Evolutionary conservation across 92 coral and sea anemone species (phyloP).

Genomic region (Epizoanthus fatuus): DNA sequence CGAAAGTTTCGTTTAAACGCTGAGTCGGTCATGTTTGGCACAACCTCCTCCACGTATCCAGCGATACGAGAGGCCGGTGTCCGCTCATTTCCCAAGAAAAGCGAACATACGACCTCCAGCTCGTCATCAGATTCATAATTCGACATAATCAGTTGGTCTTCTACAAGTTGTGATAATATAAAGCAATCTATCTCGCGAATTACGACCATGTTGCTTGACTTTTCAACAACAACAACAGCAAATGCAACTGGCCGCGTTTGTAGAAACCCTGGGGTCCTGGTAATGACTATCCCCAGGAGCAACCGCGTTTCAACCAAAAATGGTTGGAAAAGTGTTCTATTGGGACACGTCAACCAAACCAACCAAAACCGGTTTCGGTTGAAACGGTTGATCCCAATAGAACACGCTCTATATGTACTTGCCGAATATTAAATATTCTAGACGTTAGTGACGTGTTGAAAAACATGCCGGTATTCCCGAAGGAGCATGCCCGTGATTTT

Average conservation of each 20-base stretch:
- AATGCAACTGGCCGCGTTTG: not conserved
- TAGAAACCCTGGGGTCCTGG: not conserved
- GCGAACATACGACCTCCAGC: not conserved
- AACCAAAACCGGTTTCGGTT: too few relatives aligned
- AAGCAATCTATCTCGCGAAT: not conserved
- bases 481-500: too few relatives aligned
- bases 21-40: not conserved
- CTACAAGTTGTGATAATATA: not conserved
- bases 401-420: too few relatives aligned
- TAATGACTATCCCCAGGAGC: conserved; percentile 36
- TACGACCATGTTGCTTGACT: not conserved
- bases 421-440: too few relatives aligned
- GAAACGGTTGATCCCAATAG: too few relatives aligned
- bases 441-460: too few relatives aligned
- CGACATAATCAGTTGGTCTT: not conserved
- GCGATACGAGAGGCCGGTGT: conserved; percentile 6
- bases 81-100: conserved; percentile 15
- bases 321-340: too few relatives aligned
- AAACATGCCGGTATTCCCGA: too few relatives aligned
- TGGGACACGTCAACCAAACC: too few relatives aligned
- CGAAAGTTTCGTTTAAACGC: not conserved
- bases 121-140: conserved; percentile 10
- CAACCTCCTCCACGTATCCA: conserved; percentile 34
- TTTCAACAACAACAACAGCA: too few relatives aligned
- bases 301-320: conserved; percentile 35